Base-by-base conservation (phyloP, 1,140 invertebrate species). In the Lutraria rhynchaena region DNA sequence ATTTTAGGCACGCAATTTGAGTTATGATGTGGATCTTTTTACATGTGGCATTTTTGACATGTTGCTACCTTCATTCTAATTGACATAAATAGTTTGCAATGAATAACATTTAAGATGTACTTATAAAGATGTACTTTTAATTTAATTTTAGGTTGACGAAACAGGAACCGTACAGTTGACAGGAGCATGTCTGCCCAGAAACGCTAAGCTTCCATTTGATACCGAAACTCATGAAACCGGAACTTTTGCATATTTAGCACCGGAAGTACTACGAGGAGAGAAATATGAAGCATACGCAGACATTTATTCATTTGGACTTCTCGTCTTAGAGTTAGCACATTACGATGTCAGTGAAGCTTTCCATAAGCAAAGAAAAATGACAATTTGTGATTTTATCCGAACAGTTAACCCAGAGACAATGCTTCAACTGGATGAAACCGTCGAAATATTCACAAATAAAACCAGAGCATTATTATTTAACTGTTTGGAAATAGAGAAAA, bases 291-390 rank as follows among this genome's bases (percentile, higher is more conserved):
- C 75, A 13, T 60, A 51, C 3, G 85, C 83, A 35, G 88, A 89
- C 73, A 81, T 88, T 19, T 89, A 88, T 63, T 83, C 83, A 44
- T 86, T 89, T 49, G 88, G 85, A 15, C 77, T 88, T 13, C 19
- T 89, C 5, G 60, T 87, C 4, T 80, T 83, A 49, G 88, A 89
- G 41, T 44, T 88, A 13, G 58, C 71, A 3, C 76, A 80, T 4
- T n/a, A n/a, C 19, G 22, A 60, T 5, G 55, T 78, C 22, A 81
- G 83, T 13, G 31, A 29, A 13, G 69, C 55, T 4, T 87, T 82
- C 70, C 27, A 46, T 27, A 55, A 76, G 5, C 80, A 86, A 49
- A 58, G 77, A 35, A 27, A 49, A 51, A 76, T 69, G 80, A 81
- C 60, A 29, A 55, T 87, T 24, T 65, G 70, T 46, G 74, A 82